Conservation (phyloP, 2,888 invertebrate species). For the Caenorhabditis zanzibari region DNA sequence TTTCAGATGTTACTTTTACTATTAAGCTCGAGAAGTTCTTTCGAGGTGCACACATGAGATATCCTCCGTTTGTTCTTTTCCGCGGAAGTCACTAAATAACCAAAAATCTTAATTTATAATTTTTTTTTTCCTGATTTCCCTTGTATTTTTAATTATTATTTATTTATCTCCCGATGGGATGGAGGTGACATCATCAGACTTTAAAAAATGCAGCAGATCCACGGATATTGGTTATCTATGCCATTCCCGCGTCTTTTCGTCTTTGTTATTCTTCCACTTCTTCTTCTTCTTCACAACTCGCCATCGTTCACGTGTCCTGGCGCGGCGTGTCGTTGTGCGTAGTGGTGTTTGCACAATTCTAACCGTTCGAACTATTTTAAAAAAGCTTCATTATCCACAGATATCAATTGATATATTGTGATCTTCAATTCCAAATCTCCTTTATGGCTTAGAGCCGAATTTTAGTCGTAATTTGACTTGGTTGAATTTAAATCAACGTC, state of each 20-base stretch:
- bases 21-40: too few species aligned
- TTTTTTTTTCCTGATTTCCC: too few species aligned
- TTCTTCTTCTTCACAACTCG: conserved; percentile 10
- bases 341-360: conserved; percentile 50
- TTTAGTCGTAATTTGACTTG: conserved; percentile 14
- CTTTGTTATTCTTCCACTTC: conserved; percentile 25
- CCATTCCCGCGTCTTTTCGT: conserved; percentile 13
- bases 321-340: conserved; percentile 49
- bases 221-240: too few species aligned
- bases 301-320: conserved; percentile 51
- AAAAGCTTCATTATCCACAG: conserved; percentile 17
- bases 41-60: too few species aligned
- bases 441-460: conserved; percentile 29
- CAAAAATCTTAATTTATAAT: too few species aligned
- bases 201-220: too few species aligned
- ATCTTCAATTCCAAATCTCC: not conserved
- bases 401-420: not conserved
- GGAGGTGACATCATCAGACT: too few species aligned
- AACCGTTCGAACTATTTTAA: conserved; percentile 60
- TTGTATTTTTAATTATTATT: too few species aligned
- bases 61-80: too few species aligned
- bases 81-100: too few species aligned
- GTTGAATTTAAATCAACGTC: conserved; percentile 3
- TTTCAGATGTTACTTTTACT: too few species aligned
- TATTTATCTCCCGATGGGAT: too few species aligned